Percentiles rank a stretch among this genome's conserved stretches.
Conservation (phyloP, 2,113 vertebrate species). For the Thomomys bottae region DNA sequence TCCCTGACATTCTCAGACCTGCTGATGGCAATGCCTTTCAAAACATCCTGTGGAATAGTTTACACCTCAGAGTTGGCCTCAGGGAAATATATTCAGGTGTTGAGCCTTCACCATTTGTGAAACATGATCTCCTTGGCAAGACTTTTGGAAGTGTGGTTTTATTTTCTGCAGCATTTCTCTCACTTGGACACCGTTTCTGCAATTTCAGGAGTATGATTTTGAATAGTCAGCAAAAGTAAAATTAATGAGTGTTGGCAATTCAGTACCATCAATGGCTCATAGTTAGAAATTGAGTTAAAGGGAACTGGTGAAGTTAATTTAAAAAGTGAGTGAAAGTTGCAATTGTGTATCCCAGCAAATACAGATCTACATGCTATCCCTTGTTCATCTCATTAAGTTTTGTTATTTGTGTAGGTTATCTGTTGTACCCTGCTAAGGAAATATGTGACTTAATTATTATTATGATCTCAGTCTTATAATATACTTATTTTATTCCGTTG, state of each 20-base stretch:
- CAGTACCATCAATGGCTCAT: not conserved
- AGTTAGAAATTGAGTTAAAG: slow-evolving; percentile 49
- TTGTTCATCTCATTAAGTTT: slow-evolving; percentile 1
- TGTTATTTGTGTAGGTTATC: not conserved
- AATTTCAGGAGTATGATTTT: slow-evolving; percentile 45
- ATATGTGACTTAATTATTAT: not conserved
- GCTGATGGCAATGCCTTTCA: not conserved
- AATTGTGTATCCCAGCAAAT: slow-evolving; percentile 9
- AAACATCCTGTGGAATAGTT: not conserved
- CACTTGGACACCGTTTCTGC: slow-evolving; percentile 34
- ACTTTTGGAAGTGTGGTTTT: not conserved
- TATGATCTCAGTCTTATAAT: not conserved
- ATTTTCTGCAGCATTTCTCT: slow-evolving; percentile 26
- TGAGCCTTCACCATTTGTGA: not conserved
- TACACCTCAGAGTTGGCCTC: not conserved
- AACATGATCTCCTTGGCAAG: slow-evolving; percentile 1
- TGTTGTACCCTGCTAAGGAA: not conserved
- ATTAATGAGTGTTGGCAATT: slow-evolving; percentile 41
- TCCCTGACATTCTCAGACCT: not conserved
- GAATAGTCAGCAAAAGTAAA: slow-evolving; percentile 47
- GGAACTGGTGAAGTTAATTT: not conserved
- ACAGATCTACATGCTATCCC: not conserved
- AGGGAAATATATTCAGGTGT: not conserved
- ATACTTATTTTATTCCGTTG: not conserved
- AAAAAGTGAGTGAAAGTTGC: slow-evolving; percentile 19